Conservation (phyloP, 2,113 vertebrate species). For the Ursus arctos region DNA sequence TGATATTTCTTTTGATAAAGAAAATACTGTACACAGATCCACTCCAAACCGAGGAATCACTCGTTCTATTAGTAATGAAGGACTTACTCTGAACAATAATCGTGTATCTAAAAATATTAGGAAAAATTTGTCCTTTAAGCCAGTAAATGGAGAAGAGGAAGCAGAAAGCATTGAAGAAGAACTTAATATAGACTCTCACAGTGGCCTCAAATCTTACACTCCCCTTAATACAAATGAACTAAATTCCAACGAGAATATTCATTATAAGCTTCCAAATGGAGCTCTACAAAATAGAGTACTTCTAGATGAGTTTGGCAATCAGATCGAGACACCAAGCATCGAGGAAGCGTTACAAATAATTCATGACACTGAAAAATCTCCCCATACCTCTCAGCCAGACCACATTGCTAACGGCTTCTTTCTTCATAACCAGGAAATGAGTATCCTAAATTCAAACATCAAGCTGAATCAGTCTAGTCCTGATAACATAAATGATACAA, state of each 20-base stretch:
- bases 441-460: slow-evolving; percentile 87
- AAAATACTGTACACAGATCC: slow-evolving; percentile 86
- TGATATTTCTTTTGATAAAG: slow-evolving; percentile 97
- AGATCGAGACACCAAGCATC: slow-evolving; percentile 92
- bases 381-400: slow-evolving; percentile 87
- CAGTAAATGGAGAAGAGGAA: slow-evolving; percentile 93
- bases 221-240: slow-evolving; percentile 76
- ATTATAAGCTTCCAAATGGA: slow-evolving; percentile 89
- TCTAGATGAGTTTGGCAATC: slow-evolving; percentile 90
- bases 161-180: slow-evolving; percentile 93
- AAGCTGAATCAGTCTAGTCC: slow-evolving; percentile 84
- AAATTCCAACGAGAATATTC: slow-evolving; percentile 80
- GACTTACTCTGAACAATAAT: slow-evolving; percentile 91
- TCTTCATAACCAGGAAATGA: slow-evolving; percentile 92
- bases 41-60: slow-evolving; percentile 90
- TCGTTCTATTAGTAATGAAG: slow-evolving; percentile 96
- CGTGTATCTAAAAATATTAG: slow-evolving; percentile 91
- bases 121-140: slow-evolving; percentile 95
- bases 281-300: slow-evolving; percentile 87
- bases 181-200: slow-evolving; percentile 84
- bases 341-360: slow-evolving; percentile 97
- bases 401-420: slow-evolving; percentile 95
- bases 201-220: slow-evolving; percentile 72
- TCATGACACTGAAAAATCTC: slow-evolving; percentile 92
- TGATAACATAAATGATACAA: slow-evolving; percentile 91